Evolutionary conservation across 2,113 vertebrate species (phyloP).

Genomic region (Fregetta grallaria): DNA sequence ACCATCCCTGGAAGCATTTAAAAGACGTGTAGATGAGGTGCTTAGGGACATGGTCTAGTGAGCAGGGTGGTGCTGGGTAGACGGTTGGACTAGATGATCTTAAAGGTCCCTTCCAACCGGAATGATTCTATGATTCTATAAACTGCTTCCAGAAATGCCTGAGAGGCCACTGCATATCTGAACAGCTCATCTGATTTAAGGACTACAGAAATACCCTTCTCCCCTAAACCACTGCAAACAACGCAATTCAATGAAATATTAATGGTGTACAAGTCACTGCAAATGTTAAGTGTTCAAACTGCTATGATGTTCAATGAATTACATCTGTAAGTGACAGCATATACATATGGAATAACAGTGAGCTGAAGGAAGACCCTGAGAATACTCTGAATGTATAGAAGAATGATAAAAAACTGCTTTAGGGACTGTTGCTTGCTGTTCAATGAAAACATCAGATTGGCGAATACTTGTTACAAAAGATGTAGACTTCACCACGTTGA

Average conservation of each 20-base stretch:
- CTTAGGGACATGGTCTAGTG: no score
- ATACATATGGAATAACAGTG: neutral
- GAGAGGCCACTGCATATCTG: neutral
- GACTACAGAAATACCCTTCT: neutral
- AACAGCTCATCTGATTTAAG: neutral
- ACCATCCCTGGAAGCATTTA: no score
- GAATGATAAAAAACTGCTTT: neutral
- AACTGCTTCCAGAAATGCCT: constrained; percentile 1
- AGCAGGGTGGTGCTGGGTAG: no score
- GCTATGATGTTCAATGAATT: neutral
- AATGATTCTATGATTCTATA: no score
- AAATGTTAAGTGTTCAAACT: neutral
- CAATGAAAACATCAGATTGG: neutral
- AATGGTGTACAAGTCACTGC: neutral
- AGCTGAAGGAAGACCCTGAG: neutral
- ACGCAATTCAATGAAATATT: neutral
- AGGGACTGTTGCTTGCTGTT: neutral
- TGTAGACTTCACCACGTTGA: neutral
- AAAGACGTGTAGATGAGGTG: no score
- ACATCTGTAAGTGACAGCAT: neutral
- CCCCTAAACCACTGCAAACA: neutral
- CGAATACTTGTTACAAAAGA: neutral
- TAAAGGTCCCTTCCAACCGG: no score
- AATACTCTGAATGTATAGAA: neutral
- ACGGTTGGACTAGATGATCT: no score